Base-by-base conservation (phyloP, 2,888 invertebrate species). In the Plebejus melissa region DNA sequence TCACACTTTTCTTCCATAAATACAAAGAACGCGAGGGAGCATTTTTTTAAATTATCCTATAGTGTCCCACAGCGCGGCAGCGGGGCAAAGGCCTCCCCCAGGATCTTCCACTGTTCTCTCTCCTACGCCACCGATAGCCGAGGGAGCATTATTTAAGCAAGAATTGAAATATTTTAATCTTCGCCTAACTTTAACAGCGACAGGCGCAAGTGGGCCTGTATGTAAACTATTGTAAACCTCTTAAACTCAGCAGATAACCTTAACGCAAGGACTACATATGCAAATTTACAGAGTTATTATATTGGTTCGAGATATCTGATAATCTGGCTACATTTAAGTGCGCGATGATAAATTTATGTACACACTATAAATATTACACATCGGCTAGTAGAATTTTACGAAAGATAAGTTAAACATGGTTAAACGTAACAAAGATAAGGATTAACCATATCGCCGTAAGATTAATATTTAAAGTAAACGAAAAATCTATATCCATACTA, bases 351-450 rank as follows among this genome's bases (percentile, higher is more conserved):
- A 32, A 16, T 74, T 28, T 58, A 58, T 58, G 74, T 74, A 58
- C 74, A 28, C 54, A 38, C 11, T 32, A 74, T 22, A 87, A 86
- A 86, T 84, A 58, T 58, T n/a, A 83, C 80, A 80, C 82, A 78
- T 74, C 57, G 36, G 38, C 9, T 74, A 7, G 60, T 11, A 60
- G 58, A 58, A 60, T 60, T 60, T 60, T 11, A 60, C 22, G 22
- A 58, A 58, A 28, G 11, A 60, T 11, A 60, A 28, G 11, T 28
- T 60, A 60, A 28, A 60, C 28, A 0, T 60, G 9, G 11, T 28
- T 60, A 60, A 28, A 60, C 28, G 4, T 60, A 28, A 60, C 28
- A 60, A 60, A 60, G 60, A 60, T 28, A 60, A 60, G 28, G 22
- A 22, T 54, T 54, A 54, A 54, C n/a, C 22, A 22, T 58, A 60